Evolutionary conservation across 2,113 vertebrate species (phyloP).

Genomic region (Cygnus atratus): DNA sequence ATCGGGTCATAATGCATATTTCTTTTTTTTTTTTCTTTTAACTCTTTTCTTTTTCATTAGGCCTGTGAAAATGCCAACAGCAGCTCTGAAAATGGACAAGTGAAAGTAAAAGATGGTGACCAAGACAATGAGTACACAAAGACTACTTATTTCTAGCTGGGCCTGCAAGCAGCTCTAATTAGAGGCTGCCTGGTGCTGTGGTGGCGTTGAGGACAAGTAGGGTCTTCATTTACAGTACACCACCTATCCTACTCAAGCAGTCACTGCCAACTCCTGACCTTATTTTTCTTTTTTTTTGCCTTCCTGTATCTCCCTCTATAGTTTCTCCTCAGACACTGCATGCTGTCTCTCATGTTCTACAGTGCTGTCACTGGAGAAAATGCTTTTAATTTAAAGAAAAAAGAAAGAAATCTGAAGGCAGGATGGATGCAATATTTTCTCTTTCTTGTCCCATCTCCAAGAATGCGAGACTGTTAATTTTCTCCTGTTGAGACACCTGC

Average conservation of each 20-base stretch:
- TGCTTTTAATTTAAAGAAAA: not conserved
- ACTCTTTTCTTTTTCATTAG: not conserved
- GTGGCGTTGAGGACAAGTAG: not conserved
- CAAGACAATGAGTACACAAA: not conserved
- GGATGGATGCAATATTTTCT: not conserved
- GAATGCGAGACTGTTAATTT: not conserved
- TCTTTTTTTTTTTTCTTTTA: not conserved
- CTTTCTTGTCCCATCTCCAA: not conserved
- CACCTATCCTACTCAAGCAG: not conserved
- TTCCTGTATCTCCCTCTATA: conserved; percentile 6
- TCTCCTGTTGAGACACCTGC: not conserved
- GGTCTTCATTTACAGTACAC: not conserved
- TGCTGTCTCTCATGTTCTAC: not conserved
- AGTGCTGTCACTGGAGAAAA: not conserved
- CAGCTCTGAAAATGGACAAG: not conserved
- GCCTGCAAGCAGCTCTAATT: not conserved
- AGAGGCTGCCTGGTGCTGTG: not conserved
- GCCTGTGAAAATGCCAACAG: not conserved
- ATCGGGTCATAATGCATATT: accelerated
- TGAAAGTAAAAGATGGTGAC: not conserved
- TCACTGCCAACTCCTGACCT: not conserved
- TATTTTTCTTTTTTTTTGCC: not conserved
- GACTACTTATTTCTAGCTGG: conserved; percentile 46
- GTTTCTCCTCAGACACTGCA: not conserved
- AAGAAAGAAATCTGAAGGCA: not conserved